A percentile compares a stretch with the other conserved stretches of the same genome.
These are phyloP conservation scores for Eupithecia inturbata DNA, from an alignment of 2,888 invertebrate species.

Conservation along the genomic window DNA sequence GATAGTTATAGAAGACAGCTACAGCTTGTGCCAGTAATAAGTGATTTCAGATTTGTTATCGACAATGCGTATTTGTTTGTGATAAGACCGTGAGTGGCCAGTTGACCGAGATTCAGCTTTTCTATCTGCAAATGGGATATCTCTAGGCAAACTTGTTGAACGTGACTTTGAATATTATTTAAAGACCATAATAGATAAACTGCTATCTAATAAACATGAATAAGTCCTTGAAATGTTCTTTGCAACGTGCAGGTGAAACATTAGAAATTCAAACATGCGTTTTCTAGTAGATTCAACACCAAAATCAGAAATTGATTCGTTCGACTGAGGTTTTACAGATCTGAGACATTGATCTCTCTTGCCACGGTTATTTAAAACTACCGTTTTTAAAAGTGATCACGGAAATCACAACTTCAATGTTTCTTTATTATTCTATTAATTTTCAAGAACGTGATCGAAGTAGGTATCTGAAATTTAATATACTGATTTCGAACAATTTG, in stretches of 20 bases:
- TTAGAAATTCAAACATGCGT: neutral
- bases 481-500: neutral
- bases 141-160: conserved; percentile 13
- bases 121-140: conserved; percentile 20
- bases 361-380: no score
- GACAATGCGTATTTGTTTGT: conserved; percentile 37
- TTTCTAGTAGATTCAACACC: neutral
- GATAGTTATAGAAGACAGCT: conserved; percentile 26
- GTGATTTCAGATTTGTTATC: conserved; percentile 44
- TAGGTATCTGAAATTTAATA: neutral
- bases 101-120: conserved; percentile 55
- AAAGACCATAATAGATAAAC: neutral
- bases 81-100: conserved; percentile 50
- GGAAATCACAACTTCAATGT: no score
- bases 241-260: neutral
- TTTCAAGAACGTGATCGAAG: neutral
- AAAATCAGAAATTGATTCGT: neutral
- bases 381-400: no score
- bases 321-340: neutral
- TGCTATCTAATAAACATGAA: neutral
- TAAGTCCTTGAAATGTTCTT: neutral
- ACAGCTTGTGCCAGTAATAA: conserved; percentile 41
- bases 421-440: neutral
- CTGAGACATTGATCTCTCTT: neutral
- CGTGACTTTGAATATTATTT: conserved; percentile 14